Percentiles rank a stretch among this genome's conserved stretches.
Conservation (phyloP, 1,140 invertebrate species). For the Achroia grisella region DNA sequence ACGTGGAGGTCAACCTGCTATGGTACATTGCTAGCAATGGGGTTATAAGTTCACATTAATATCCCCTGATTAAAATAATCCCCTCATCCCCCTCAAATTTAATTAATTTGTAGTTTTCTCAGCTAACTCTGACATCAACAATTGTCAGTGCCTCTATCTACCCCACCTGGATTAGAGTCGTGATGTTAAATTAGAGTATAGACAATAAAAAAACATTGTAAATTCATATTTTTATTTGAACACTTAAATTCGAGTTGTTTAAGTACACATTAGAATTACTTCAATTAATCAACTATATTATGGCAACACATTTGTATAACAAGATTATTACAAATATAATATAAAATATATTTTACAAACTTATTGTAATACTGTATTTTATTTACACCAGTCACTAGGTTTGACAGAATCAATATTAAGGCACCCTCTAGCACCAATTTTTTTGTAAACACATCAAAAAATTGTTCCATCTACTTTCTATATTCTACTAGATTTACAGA, state of each 20-base stretch:
- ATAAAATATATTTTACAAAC: constrained; percentile 32
- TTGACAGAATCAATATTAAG: constrained; percentile 29
- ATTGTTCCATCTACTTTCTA: too few relatives aligned
- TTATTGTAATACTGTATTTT: constrained; percentile 32
- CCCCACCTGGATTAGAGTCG: background rate
- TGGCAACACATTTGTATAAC: constrained; percentile 42
- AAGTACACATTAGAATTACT: constrained; percentile 44
- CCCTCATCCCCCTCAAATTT: too few relatives aligned
- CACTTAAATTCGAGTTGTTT: constrained; percentile 51
- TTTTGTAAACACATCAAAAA: too few relatives aligned
- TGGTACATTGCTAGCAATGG: too few relatives aligned
- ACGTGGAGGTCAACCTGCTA: too few relatives aligned
- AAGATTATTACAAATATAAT: constrained; percentile 16
- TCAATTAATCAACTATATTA: constrained; percentile 17
- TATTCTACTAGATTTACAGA: too few relatives aligned
- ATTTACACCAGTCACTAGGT: constrained; percentile 27
- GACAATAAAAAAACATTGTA: too few relatives aligned
- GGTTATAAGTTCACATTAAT: too few relatives aligned
- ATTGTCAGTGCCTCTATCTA: too few relatives aligned
- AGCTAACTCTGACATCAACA: too few relatives aligned
- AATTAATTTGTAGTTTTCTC: too few relatives aligned
- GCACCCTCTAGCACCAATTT: constrained; percentile 45
- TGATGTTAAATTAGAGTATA: background rate
- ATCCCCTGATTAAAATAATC: too few relatives aligned
- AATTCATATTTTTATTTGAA: constrained; percentile 37